Conservation (phyloP, 2,797 vertebrate genomes). For the Balearica regulorum region DNA sequence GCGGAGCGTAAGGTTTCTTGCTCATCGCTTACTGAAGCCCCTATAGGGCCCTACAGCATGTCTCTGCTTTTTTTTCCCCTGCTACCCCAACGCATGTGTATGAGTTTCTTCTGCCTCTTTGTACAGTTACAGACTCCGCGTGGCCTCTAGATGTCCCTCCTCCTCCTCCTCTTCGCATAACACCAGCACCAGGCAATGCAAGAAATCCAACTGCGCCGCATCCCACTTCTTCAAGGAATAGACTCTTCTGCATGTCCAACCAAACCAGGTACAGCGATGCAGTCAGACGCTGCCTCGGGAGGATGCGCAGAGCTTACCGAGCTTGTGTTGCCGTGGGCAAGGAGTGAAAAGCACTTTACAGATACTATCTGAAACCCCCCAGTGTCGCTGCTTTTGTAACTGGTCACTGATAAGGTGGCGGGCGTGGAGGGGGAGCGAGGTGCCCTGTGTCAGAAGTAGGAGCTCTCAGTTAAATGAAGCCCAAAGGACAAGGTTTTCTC, state of each 20-base stretch:
- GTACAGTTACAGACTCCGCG: slow-evolving; percentile 68
- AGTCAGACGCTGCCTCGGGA: neutral
- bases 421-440: neutral
- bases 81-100: neutral
- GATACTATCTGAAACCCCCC: accelerated
- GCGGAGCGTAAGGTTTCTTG: neutral
- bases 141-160: slow-evolving; percentile 68
- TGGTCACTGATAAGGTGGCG: neutral
- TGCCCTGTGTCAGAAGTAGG: neutral
- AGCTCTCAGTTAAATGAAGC: neutral
- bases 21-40: neutral
- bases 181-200: slow-evolving; percentile 57
- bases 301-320: accelerated
- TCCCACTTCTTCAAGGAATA: slow-evolving; percentile 64
- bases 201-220: slow-evolving; percentile 38
- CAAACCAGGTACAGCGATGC: slow-evolving; percentile 48
- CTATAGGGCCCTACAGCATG: accelerated
- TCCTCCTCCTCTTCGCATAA: slow-evolving; percentile 18
- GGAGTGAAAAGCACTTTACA: accelerated
- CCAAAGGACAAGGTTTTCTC: neutral
- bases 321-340: neutral
- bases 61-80: neutral
- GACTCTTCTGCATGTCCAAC: neutral
- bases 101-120: slow-evolving; percentile 34
- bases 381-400: accelerated